phyloP scores from a whole-genome alignment of 2,797 vertebrate species.

The Amblyraja radiata region DNA sequence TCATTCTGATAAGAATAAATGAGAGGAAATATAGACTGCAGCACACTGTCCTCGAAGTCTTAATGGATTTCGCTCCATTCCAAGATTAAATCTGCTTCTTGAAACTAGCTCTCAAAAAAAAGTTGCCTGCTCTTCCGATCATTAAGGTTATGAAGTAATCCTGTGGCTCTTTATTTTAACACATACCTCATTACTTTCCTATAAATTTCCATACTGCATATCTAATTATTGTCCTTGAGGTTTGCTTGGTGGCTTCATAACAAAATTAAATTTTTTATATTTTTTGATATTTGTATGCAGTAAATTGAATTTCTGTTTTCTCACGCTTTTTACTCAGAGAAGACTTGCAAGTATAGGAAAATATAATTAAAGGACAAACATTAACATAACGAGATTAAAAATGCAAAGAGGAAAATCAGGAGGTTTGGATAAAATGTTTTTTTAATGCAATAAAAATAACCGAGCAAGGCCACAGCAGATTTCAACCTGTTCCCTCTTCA shows the following conservation, averaged over 20 bases:
- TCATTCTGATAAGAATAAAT: not conserved
- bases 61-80: not conserved
- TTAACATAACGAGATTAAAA: not conserved
- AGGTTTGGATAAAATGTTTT: not conserved
- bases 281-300: not conserved
- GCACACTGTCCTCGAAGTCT: not conserved
- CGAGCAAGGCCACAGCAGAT: not conserved
- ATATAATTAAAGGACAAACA: not conserved
- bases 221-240: not conserved
- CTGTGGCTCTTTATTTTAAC: not conserved
- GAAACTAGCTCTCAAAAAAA: not conserved
- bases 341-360: not conserved
- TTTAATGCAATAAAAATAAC: not conserved
- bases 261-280: not conserved
- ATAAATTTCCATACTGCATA: not conserved
- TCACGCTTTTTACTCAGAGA: not conserved
- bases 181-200: not conserved
- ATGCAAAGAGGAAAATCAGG: not conserved
- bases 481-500: not conserved
- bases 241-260: not conserved
- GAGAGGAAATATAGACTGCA: not conserved
- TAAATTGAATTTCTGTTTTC: not conserved
- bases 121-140: not conserved
- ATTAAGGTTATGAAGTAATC: constrained; percentile 11
- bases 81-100: not conserved